Conservation (phyloP, 2,888 invertebrate species). For the Phoenoteleia sp. region DNA sequence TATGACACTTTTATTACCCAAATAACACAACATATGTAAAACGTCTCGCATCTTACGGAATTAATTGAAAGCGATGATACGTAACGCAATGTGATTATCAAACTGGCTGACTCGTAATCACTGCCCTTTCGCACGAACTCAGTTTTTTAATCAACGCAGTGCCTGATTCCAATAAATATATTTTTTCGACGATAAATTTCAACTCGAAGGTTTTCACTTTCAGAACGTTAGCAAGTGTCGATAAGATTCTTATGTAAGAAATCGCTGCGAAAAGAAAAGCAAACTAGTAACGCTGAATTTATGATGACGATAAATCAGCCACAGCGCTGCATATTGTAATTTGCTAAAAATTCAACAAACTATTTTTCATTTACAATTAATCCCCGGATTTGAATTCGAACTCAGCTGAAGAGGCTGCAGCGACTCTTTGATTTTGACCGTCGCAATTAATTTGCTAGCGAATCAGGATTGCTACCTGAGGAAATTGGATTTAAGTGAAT, state of each 20-base stretch:
- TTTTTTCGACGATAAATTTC: constrained; percentile 23
- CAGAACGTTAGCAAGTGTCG: constrained; percentile 23
- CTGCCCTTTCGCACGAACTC: too few relatives aligned
- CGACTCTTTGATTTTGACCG: background rate
- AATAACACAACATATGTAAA: too few relatives aligned
- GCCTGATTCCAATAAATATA: too few relatives aligned
- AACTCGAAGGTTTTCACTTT: constrained; percentile 49
- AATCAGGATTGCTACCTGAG: background rate
- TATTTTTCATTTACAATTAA: background rate
- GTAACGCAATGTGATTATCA: too few relatives aligned
- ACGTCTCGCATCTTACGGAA: too few relatives aligned
- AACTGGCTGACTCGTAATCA: too few relatives aligned
- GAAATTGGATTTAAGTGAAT: background rate
- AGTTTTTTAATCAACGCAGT: too few relatives aligned
- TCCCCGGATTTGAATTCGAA: background rate
- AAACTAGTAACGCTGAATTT: constrained; percentile 28
- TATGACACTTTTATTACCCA: too few relatives aligned
- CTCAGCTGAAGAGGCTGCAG: background rate
- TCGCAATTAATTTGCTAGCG: constrained; percentile 8
- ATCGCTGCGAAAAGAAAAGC: constrained; percentile 10
- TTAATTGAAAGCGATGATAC: too few relatives aligned
- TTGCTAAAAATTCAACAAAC: constrained; percentile 20
- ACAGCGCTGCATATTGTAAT: constrained; percentile 18
- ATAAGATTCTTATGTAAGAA: constrained; percentile 32
- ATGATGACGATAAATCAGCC: constrained; percentile 44